phyloP scores from a whole-genome alignment of 2,797 vertebrate species.

The Psittacula derbiana region DNA sequence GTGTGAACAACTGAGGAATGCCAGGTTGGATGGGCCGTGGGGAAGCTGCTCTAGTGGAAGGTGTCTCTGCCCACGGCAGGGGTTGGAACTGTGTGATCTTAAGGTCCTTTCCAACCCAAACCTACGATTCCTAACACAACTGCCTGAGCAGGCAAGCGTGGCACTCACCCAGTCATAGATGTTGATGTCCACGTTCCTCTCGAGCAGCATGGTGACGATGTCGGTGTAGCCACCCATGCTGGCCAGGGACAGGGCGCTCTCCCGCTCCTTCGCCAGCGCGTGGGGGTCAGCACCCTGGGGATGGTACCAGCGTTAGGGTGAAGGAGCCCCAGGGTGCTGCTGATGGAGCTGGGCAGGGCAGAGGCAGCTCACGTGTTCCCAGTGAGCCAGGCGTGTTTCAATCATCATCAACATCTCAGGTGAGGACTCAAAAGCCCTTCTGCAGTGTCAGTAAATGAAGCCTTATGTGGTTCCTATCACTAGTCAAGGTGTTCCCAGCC shows the following conservation, averaged over 20 bases:
- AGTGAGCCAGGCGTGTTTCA: neutral
- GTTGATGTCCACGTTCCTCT: slow-evolving; percentile 87
- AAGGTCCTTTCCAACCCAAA: neutral
- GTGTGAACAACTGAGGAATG: neutral
- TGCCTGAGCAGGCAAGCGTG: neutral
- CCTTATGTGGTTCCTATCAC: neutral
- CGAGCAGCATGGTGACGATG: slow-evolving; percentile 87
- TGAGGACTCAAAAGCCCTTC: neutral
- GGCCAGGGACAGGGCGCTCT: slow-evolving; percentile 92
- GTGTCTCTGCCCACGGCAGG: neutral
- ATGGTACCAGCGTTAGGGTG: neutral
- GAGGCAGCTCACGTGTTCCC: neutral
- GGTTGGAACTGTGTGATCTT: neutral
- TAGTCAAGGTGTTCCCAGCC: accelerated
- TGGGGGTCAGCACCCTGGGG: slow-evolving; percentile 90
- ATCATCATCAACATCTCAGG: neutral
- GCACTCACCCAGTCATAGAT: slow-evolving; percentile 92
- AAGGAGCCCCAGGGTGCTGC: neutral
- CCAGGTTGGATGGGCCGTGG: neutral
- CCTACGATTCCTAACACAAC: neutral
- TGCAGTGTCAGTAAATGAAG: neutral
- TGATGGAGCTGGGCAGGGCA: neutral
- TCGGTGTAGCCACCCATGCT: slow-evolving; percentile 93
- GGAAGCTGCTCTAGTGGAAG: neutral
- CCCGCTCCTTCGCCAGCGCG: slow-evolving; percentile 86